These are phyloP conservation scores for Nowickia ferox DNA, from an alignment of 2,888 invertebrate genomes.

Conservation along the genomic window DNA sequence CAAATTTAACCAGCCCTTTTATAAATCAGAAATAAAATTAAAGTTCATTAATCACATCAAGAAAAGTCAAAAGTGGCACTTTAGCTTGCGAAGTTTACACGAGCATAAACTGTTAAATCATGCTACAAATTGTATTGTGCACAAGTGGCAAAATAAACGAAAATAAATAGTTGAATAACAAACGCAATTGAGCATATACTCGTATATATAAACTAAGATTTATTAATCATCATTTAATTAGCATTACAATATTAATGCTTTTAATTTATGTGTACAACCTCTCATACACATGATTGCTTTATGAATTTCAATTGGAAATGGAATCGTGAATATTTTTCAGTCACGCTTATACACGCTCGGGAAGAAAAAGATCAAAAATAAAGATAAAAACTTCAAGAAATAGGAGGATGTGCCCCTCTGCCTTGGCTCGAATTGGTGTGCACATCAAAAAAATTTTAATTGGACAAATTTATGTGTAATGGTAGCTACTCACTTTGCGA, in stretches of 20 bases:
- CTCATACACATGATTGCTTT: constrained; percentile 32
- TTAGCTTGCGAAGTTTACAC: not conserved
- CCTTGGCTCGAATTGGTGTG: too few relatives aligned
- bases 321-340: too few relatives aligned
- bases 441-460: too few relatives aligned
- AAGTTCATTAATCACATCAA: constrained; percentile 10
- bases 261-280: constrained; percentile 9
- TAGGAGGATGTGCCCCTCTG: too few relatives aligned
- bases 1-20: constrained; percentile 22
- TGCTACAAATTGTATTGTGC: not conserved
- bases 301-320: not conserved
- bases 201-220: not conserved
- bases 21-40: constrained; percentile 1
- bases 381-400: too few relatives aligned
- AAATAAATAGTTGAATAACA: not conserved
- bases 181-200: not conserved
- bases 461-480: too few relatives aligned
- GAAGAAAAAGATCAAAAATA: too few relatives aligned
- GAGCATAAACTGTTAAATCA: constrained; percentile 6
- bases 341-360: too few relatives aligned
- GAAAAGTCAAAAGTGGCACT: not conserved
- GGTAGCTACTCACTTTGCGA: too few relatives aligned
- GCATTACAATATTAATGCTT: constrained; percentile 42
- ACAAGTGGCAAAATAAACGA: not conserved
- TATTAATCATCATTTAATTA: constrained; percentile 57